phyloP scores from a whole-genome alignment of 2,888 invertebrate species.

The Marronus borbonicus region DNA sequence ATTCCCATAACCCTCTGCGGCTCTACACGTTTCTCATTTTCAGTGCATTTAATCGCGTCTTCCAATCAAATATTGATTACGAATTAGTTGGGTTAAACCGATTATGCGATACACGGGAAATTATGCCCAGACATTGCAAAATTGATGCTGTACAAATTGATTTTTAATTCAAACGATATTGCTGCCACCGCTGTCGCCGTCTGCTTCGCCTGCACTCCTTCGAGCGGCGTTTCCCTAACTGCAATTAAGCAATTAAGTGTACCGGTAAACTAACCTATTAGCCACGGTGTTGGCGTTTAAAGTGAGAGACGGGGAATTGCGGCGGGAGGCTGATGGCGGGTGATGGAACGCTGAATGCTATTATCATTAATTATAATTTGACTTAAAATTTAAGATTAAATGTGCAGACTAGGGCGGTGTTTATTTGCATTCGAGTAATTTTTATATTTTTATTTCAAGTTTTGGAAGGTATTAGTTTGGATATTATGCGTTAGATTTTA shows the following conservation, averaged over 20 bases:
- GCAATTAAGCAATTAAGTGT: slow-evolving; percentile 38
- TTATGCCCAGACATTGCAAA: slow-evolving; percentile 64
- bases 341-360: slow-evolving; percentile 18
- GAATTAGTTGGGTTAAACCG: slow-evolving; percentile 58
- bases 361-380: slow-evolving; percentile 27
- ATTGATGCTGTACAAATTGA: slow-evolving; percentile 65
- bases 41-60: slow-evolving; percentile 46
- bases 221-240: slow-evolving; percentile 35
- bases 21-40: slow-evolving; percentile 18
- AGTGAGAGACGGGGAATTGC: slow-evolving; percentile 8
- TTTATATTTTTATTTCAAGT: too few species aligned
- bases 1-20: slow-evolving; percentile 7
- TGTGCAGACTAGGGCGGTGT: background rate
- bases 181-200: slow-evolving; percentile 17
- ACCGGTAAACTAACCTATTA: slow-evolving; percentile 53
- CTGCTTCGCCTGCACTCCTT: slow-evolving; percentile 30
- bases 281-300: slow-evolving; percentile 44
- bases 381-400: background rate
- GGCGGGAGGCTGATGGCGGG: background rate
- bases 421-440: background rate
- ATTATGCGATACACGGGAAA: slow-evolving; percentile 61
- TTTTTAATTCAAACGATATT: slow-evolving; percentile 63
- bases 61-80: slow-evolving; percentile 59
- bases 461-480: too few species aligned
- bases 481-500: too few species aligned